These are phyloP conservation scores for Tiphia femorata DNA, from an alignment of 2,888 invertebrate genomes.

Conservation along the genomic window DNA sequence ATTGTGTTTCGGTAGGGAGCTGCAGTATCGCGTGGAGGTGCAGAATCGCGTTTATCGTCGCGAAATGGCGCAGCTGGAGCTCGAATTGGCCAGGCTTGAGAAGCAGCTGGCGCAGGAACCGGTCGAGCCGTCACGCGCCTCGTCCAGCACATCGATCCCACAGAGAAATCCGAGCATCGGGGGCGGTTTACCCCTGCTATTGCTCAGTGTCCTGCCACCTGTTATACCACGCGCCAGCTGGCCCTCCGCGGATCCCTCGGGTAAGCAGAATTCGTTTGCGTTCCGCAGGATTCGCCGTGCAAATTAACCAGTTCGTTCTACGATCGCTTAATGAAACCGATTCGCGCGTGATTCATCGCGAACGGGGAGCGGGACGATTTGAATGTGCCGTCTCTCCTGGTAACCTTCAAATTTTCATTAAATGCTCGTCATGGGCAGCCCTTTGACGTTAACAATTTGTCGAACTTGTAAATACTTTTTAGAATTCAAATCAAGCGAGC, in stretches of 20 bases:
- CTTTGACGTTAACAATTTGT: too few species aligned
- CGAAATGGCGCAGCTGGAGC: slow-evolving; percentile 84
- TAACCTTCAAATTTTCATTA: too few species aligned
- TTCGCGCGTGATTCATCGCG: too few species aligned
- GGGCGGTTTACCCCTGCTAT: slow-evolving; percentile 78
- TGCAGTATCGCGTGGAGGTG: slow-evolving; percentile 89
- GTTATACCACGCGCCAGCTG: slow-evolving; percentile 83
- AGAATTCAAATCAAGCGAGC: too few species aligned
- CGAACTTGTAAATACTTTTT: too few species aligned
- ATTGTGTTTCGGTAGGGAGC: slow-evolving; percentile 70
- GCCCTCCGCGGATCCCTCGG: slow-evolving; percentile 78
- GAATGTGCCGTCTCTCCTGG: too few species aligned
- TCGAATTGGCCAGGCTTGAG: slow-evolving; percentile 83
- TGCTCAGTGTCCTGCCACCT: slow-evolving; percentile 81
- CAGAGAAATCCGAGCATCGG: slow-evolving; percentile 77
- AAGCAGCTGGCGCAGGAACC: slow-evolving; percentile 75
- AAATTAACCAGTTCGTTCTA: slow-evolving; percentile 8
- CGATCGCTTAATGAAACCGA: too few species aligned
- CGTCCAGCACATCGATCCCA: slow-evolving; percentile 72
- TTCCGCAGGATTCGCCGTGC: slow-evolving; percentile 31
- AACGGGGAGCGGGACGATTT: too few species aligned
- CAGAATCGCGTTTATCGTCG: slow-evolving; percentile 91
- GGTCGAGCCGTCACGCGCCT: slow-evolving; percentile 68
- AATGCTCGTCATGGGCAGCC: too few species aligned
- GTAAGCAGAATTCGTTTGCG: slow-evolving; percentile 51